Evolutionary conservation across 2,797 vertebrate genomes (phyloP), one percentile per base, ranked within the genome.

Genomic region (Clarias pachynema): DNA sequence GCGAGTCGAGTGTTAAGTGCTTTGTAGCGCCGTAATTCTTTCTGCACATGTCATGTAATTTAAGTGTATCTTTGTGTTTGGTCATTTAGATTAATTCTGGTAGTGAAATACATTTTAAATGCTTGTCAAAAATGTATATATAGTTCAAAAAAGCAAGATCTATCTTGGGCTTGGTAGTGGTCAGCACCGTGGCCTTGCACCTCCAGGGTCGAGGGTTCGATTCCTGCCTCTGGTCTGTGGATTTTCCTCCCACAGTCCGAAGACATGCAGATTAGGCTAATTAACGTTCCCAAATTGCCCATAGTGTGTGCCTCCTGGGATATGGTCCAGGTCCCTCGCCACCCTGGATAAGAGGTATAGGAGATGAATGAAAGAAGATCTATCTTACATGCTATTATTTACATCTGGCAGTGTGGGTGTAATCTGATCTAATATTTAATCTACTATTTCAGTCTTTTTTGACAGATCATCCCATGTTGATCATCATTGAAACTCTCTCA

Each of bases 1-100:
- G 85, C 66, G 62, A 83, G 84, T 85, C 84, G 75, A 85, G 87
- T 87, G 89, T 85, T 85, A 89, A 88, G 86, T 87, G 87, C 74
- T 80, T 66, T 86, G 79, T 85, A 85, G 69, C 29, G n/a, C 80
- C 82, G 66, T 82, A 80, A 79, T 86, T 84, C 75, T 85, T 66
- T 74, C 66, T 73, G 83, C 59, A 85, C 49, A 0, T 56, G 86
- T 60, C 78, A 83, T 75, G 16, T 84, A 70, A 74, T 86, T 83
- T 60, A 74, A 62, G 22, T n/a, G 20, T 84, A 53, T 26, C 75
- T 86, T 83, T 88, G 79, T 79, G 73, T 69, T 78, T 20, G 16
- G 60, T 87, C 85, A 65, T 59, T 82, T 75, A 26, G 37, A 85
- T 66, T 26, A 70, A 72, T 81, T 80, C 84, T 40, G 22, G 66